Base-by-base conservation (phyloP, 1,140 invertebrate species). In the Hyles vespertilio region DNA sequence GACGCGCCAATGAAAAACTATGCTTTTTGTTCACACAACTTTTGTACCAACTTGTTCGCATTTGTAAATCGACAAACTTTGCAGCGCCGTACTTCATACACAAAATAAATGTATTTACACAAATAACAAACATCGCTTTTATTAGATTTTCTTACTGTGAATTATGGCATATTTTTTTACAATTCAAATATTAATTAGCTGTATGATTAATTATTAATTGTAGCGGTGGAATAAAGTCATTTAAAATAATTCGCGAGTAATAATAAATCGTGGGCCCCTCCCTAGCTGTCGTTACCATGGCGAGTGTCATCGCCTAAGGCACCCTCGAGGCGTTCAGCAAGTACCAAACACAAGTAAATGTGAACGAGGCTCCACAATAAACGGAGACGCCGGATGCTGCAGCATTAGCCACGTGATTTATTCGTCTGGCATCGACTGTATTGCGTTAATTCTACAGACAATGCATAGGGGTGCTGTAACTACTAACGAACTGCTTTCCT, bases 351-450 rank as follows among this genome's bases (percentile, higher is more conserved):
- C 70, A 74, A 68, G 71, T 70, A 72, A 81, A 72, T 73, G 70
- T 75, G 64, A 65, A 63, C 68, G 59, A 58, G 69, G 49, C 61
- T 69, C 65, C 56, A 74, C 74, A 69, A 74, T 70, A 63, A 70
- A 74, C 71, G 68, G 67, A 75, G 74, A 75, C 73, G 61, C 75
- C 83, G 83, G 83, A 86, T 86, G 78, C 79, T 77, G 73, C 70
- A 72, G 81, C 77, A 82, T 86, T 84, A 84, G 72, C 61, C 67
- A 51, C 61, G 63, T 88, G 85, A 88, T 88, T 88, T 88, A 88
- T 88, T 77, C 69, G 81, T 88, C 85, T 88, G 85, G 77, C 76
- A 59, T 66, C 58, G 68, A 67, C 70, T 70, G 71, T 69, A 63
- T 70, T 60, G 68, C 66, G 72, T 74, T 78, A 72, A 84, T 81